Evolutionary conservation across 2,888 invertebrate genomes (phyloP), one percentile per base, ranked within the genome.

Genomic region (Theodoxus fluviatilis): DNA sequence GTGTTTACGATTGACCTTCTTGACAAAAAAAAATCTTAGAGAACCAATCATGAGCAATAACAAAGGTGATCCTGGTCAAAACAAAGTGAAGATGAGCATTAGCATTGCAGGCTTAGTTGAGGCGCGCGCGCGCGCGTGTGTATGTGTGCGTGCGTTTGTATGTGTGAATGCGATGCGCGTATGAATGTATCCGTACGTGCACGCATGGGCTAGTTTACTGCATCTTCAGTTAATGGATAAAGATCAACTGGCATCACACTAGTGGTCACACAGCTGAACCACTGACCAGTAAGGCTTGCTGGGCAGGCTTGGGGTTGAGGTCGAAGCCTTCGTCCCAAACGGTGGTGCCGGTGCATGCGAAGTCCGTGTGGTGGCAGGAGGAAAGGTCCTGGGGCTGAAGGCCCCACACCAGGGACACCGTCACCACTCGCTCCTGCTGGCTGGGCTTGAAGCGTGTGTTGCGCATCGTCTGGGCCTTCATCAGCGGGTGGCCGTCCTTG

Each of bases 281-380:
- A 49, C 73, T 64, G 73, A 84, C 84, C 78, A 79, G 71, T n/a
- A 85, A 73, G 2, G 80, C 81, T 7, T 69, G 35, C 70, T 85
- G 85, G 1, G 83, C 79, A 4, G 73, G 76, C 22, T 74, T 72
- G 2, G 80, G 72, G 68, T 81, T 81, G 63, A 85, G 73, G 70
- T 81, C 77, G 71, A 85, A 83, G 3, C 61, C 67, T 22, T 82
- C 74, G 67, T 83, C 84, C 78, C 78, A 83, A n/a, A 74, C 74
- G 3, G 79, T 74, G 3, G 65, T 67, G 0, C 84, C 85, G 0
- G 65, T 69, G 73, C 85, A 85, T 0, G 55, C 33, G 69, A 67
- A 79, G 31, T 77, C 74, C 0, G 73, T 73, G 0, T 78, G 78
- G 43, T 59, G 49, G 65, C 81, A 81, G 25, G 55, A 6, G 15